Conservation (phyloP, 2,888 invertebrate genomes). For the Desoria tigrina region DNA sequence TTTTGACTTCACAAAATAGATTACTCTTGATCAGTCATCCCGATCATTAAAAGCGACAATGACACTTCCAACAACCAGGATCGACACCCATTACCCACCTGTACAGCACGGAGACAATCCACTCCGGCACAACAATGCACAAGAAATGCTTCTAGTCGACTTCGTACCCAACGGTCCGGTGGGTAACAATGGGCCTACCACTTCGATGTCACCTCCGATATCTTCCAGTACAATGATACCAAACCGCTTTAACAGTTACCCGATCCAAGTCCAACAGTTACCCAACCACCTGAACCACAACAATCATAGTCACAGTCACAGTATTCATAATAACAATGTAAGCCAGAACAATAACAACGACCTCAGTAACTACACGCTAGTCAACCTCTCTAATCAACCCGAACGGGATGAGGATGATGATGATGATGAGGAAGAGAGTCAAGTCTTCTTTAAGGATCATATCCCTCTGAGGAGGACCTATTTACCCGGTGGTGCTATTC, state of each 20-base stretch:
- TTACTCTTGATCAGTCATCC: too few relatives aligned
- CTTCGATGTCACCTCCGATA: too few relatives aligned
- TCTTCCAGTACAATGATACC: conserved; percentile 14
- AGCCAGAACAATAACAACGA: conserved; percentile 12
- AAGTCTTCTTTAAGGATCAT: background rate
- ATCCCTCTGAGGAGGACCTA: background rate
- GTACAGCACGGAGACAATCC: conserved; percentile 18
- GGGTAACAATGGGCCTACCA: too few relatives aligned
- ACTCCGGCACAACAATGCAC: too few relatives aligned
- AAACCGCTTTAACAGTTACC: conserved; percentile 14
- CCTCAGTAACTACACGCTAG: conserved; percentile 34
- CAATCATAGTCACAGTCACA: background rate
- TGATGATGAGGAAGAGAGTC: background rate
- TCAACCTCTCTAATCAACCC: conserved; percentile 31
- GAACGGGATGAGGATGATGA: conserved; percentile 6
- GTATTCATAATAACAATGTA: background rate
- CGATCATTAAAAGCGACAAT: too few relatives aligned
- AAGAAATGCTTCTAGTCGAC: conserved; percentile 37
- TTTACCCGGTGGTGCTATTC: background rate
- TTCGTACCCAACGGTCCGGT: conserved; percentile 32
- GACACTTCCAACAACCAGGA: conserved; percentile 38
- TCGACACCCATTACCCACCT: conserved; percentile 25
- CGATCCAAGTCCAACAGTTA: conserved; percentile 8
- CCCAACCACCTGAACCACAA: conserved; percentile 17
- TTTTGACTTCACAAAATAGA: too few relatives aligned